Evolutionary conservation across 2,888 invertebrate genomes (phyloP).

Genomic region (Ochropleura plecta): DNA sequence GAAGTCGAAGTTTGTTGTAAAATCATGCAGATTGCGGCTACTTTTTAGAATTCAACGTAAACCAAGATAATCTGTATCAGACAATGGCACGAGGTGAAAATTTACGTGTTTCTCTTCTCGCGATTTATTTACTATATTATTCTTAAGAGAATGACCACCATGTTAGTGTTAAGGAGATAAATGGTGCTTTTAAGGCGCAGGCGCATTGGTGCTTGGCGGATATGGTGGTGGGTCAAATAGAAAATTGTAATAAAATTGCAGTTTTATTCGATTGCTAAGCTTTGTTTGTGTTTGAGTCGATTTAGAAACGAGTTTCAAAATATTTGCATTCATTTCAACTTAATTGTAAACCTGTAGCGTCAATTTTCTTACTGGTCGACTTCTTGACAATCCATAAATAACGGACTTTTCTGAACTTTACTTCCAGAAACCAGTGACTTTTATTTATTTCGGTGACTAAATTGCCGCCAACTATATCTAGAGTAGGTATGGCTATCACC

Average conservation of each 20-base stretch:
- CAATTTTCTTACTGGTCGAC: neutral
- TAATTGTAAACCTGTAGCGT: neutral
- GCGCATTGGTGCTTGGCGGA: conserved; percentile 4
- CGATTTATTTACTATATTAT: conserved; percentile 27
- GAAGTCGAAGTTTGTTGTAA: conserved; percentile 14
- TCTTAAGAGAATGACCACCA: conserved; percentile 19
- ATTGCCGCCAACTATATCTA: too few species aligned
- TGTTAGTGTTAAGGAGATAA: conserved; percentile 20
- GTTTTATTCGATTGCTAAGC: neutral
- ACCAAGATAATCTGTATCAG: conserved; percentile 43
- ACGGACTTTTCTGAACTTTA: neutral
- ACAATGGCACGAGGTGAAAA: conserved; percentile 45
- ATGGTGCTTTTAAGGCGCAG: conserved; percentile 17
- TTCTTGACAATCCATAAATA: neutral
- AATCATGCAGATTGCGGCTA: conserved; percentile 15
- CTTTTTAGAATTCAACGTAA: conserved; percentile 39
- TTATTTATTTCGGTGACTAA: too few species aligned
- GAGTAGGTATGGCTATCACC: too few species aligned
- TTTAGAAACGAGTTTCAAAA: neutral
- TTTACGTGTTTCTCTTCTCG: conserved; percentile 33
- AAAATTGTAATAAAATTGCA: neutral
- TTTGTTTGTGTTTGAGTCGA: neutral
- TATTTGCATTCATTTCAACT: neutral
- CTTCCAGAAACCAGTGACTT: too few species aligned
- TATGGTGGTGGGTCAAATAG: neutral